Evolutionary conservation across 1,140 invertebrate species (phyloP).

Genomic region (Amyelois transitella): DNA sequence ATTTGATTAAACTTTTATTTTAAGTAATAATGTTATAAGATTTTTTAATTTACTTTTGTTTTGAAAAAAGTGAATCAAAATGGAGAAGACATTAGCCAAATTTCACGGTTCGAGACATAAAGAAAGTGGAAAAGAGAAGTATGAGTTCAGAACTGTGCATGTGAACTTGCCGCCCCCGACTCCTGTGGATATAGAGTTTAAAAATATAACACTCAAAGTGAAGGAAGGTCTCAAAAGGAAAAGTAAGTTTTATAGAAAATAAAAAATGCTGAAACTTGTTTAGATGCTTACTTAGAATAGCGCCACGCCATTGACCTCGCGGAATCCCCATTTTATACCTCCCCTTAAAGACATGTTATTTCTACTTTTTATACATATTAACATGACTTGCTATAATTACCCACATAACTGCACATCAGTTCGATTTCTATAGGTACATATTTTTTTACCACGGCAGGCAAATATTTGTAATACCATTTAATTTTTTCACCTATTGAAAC

Average conservation of each 20-base stretch:
- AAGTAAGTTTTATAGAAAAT: conserved; percentile 38
- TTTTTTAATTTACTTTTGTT: not conserved
- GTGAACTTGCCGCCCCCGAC: conserved; percentile 40
- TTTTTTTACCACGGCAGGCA: too few species aligned
- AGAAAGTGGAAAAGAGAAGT: conserved; percentile 29
- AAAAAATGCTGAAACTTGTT: not conserved
- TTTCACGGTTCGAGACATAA: conserved; percentile 40
- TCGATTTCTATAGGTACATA: too few species aligned
- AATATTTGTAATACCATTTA: too few species aligned
- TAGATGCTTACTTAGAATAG: not conserved
- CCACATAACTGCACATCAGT: too few species aligned
- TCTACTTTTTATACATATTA: too few species aligned
- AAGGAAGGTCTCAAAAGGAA: conserved; percentile 35
- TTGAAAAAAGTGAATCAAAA: conserved; percentile 19
- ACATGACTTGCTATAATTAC: too few species aligned
- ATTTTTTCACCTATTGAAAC: too few species aligned
- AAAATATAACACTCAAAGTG: conserved; percentile 37
- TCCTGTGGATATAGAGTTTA: conserved; percentile 56
- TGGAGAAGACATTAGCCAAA: conserved; percentile 39
- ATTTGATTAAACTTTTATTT: not conserved
- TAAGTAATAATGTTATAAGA: not conserved
- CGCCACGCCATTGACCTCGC: too few species aligned
- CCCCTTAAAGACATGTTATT: too few species aligned
- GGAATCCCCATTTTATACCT: too few species aligned
- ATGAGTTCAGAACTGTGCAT: conserved; percentile 42